phyloP scores from a whole-genome alignment of 2,888 invertebrate species.

The Amblyteles armatorius region DNA sequence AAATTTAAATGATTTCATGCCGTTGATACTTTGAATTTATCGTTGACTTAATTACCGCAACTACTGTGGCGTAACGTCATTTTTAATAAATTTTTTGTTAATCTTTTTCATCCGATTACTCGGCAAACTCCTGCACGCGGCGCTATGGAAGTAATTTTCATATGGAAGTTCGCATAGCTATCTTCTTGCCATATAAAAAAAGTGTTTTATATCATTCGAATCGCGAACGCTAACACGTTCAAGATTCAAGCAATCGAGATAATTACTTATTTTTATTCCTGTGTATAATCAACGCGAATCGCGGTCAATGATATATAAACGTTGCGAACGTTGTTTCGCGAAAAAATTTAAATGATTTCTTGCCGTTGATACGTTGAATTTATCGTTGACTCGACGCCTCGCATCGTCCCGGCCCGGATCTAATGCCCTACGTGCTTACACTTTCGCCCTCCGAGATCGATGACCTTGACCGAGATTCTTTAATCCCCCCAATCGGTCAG shows the following conservation, averaged over 20 bases:
- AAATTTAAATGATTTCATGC: neutral
- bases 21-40: neutral
- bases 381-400: neutral
- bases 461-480: constrained; percentile 45
- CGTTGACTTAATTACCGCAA: too few relatives aligned
- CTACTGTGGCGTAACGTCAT: too few relatives aligned
- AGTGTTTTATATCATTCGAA: neutral
- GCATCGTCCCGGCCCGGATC: neutral
- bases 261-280: neutral
- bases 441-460: neutral
- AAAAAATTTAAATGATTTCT: neutral
- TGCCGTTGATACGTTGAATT: neutral
- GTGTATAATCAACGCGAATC: neutral
- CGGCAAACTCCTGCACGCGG: too few relatives aligned
- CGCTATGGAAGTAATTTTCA: too few relatives aligned
- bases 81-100: too few relatives aligned
- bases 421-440: neutral
- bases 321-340: neutral
- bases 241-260: neutral
- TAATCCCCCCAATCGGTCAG: constrained; percentile 6
- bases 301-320: neutral
- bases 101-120: too few relatives aligned
- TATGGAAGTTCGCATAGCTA: too few relatives aligned
- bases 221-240: neutral
- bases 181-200: neutral